phyloP scores from a whole-genome alignment of 2,797 vertebrate species.

The Brotula barbata region DNA sequence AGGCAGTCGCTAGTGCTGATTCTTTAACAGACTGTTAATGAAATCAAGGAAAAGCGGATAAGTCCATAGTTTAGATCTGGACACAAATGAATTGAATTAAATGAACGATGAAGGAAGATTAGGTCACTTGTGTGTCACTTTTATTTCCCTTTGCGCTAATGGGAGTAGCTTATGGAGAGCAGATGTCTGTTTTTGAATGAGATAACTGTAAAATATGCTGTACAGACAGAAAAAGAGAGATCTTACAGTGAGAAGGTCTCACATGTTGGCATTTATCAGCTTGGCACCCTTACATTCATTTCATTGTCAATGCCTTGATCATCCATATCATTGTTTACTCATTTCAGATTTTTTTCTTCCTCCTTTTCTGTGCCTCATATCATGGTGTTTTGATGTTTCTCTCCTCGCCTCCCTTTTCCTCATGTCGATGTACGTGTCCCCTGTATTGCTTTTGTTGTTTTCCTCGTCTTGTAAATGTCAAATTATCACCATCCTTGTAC shows the following conservation, averaged over 20 bases:
- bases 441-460: background rate
- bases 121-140: slow-evolving; percentile 4
- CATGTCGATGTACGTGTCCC: background rate
- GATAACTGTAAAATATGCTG: slow-evolving; percentile 26
- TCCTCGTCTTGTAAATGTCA: slow-evolving; percentile 4
- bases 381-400: slow-evolving; percentile 13
- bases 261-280: slow-evolving; percentile 21
- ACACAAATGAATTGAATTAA: background rate
- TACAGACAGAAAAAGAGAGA: slow-evolving; percentile 8
- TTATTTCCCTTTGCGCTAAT: slow-evolving; percentile 26
- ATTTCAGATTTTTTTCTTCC: slow-evolving; percentile 1
- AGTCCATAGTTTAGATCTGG: no score
- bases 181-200: slow-evolving; percentile 65
- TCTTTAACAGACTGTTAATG: no score
- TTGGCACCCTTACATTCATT: background rate
- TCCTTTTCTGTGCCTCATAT: slow-evolving; percentile 8
- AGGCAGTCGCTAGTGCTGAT: no score
- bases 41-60: no score
- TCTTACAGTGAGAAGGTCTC: slow-evolving; percentile 17
- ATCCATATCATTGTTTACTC: background rate
- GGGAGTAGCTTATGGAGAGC: slow-evolving; percentile 58
- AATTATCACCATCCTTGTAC: slow-evolving; percentile 5
- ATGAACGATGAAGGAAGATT: background rate
- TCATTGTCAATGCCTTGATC: no score
- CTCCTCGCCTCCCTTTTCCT: background rate